These are phyloP conservation scores for Chiloscyllium plagiosum DNA, from an alignment of 2,113 vertebrate genomes.

Conservation along the genomic window DNA sequence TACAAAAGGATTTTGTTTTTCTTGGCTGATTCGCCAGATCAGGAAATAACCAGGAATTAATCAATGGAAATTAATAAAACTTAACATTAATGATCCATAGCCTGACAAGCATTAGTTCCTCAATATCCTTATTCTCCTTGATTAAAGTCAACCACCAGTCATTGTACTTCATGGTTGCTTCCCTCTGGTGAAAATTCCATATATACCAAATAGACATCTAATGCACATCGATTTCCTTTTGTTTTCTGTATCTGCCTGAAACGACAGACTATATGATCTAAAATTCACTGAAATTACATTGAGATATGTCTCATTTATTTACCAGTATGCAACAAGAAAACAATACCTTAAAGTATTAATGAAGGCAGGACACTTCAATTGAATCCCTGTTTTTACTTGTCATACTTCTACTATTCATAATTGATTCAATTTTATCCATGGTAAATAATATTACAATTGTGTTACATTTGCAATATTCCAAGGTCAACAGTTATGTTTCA, in stretches of 20 bases:
- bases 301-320: neutral
- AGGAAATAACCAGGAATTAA: neutral
- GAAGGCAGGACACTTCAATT: neutral
- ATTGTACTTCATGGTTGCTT: neutral
- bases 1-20: neutral
- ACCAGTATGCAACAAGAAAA: neutral
- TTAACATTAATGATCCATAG: neutral
- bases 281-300: neutral
- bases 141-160: neutral
- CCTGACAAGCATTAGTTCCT: neutral
- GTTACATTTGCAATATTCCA: neutral
- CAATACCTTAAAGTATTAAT: neutral
- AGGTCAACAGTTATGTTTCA: neutral
- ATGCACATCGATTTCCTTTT: neutral
- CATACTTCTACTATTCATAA: neutral
- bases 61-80: neutral
- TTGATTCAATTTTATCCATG: neutral
- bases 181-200: neutral
- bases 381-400: neutral
- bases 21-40: neutral
- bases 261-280: neutral
- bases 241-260: neutral
- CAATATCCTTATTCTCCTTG: neutral
- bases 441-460: neutral
- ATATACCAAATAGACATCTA: neutral